Evolutionary conservation across 2,797 vertebrate genomes (phyloP).

Genomic region (Esox masquinongy): DNA sequence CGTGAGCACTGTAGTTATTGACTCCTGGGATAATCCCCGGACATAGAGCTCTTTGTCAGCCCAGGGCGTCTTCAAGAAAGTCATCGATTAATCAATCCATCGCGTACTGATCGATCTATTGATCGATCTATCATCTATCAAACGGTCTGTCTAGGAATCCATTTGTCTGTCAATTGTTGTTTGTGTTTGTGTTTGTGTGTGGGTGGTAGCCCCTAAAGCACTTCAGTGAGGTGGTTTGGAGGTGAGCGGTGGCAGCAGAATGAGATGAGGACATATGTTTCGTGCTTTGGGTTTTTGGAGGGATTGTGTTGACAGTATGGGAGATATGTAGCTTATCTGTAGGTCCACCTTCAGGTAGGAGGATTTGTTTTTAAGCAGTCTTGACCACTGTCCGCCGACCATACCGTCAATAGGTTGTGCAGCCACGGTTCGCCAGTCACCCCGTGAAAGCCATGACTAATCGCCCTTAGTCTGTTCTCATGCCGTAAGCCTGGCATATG

Average conservation of each 20-base stretch:
- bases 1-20: neutral
- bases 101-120: neutral
- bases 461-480: constrained; percentile 12
- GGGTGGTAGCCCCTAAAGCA: constrained; percentile 30
- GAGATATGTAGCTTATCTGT: constrained; percentile 44
- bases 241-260: constrained; percentile 39
- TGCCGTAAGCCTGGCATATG: constrained; percentile 46
- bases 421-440: constrained; percentile 22
- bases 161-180: neutral
- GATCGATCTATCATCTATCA: neutral
- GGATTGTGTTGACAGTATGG: constrained; percentile 41
- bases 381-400: neutral
- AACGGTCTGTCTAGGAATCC: no score
- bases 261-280: constrained; percentile 57
- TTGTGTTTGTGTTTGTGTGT: neutral
- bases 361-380: constrained; percentile 48
- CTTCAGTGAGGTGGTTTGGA: constrained; percentile 38
- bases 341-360: constrained; percentile 14
- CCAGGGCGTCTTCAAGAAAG: neutral
- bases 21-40: neutral
- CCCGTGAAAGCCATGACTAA: neutral
- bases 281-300: constrained; percentile 47
- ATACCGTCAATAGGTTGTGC: constrained; percentile 7
- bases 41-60: neutral
- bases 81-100: no score